Evolutionary conservation across 1,140 invertebrate genomes (phyloP), one percentile per base, ranked within the genome.

Genomic region (Anoplophora glabripennis): DNA sequence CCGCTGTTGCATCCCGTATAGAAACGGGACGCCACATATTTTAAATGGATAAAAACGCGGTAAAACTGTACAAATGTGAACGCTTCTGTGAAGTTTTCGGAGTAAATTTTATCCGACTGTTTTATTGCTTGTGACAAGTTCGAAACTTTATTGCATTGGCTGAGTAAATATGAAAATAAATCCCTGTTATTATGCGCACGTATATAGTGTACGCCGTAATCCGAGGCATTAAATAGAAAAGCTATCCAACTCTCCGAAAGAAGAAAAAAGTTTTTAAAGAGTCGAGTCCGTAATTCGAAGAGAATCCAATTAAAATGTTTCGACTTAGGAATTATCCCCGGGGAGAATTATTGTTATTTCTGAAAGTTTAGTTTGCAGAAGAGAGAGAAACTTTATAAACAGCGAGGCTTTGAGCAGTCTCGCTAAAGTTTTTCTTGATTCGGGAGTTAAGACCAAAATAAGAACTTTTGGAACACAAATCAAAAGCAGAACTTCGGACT

Each of bases 241-340:
- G 38, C 11, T 14, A 18, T 17, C 21, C 42, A 3, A 4, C 12
- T 45, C 42, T 45, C 21, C 42, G 15, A 14, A 14, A n/a, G 38
- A 49, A 49, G 38, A 47, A 56, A 61, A 56, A 56, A 60, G 47
- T 37, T 61, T 62, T 62, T 62, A 57, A 62, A 57, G 52, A 57
- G 53, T 36, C 54, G 48, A 57, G 53, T 44, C 60, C 48, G 53
- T 57, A 62, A 56, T 62, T 53, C 48, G 54, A 56, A 57, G 60
- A 45, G 55, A 62, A 62, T 62, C 60, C 60, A 62, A 62, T 62
- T 62, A 62, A 62, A 62, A 62, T 62, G 60, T 62, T 62, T 54
- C 55, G 47, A 62, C 60, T 57, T 48, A 41, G 54, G 57, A 62
- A 62, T 62, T 62, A 62, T 62, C 60, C 60, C 53, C 55, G 52